Evolutionary conservation across 2,797 vertebrate genomes (phyloP).

Genomic region (Periophthalmus magnuspinnatus): DNA sequence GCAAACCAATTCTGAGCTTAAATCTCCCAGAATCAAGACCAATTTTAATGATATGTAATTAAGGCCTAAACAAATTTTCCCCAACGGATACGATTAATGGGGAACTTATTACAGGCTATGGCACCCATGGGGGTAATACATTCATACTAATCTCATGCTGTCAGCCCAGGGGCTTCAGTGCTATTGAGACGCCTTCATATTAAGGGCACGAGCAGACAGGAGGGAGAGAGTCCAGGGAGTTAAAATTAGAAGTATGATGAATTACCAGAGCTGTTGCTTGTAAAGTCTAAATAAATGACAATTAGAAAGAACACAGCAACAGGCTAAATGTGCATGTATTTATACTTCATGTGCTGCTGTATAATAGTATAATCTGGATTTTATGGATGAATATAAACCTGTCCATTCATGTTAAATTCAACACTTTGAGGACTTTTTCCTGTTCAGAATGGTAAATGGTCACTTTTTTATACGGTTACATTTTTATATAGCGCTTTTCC

Average conservation of each 20-base stretch:
- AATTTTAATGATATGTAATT: constrained; percentile 84
- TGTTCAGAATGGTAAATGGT: no score
- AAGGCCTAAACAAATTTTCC: constrained; percentile 82
- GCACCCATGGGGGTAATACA: constrained; percentile 82
- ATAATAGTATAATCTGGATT: no score
- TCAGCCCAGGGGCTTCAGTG: constrained; percentile 77
- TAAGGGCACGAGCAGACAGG: constrained; percentile 73
- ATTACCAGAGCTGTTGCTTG: constrained; percentile 63
- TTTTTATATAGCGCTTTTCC: no score
- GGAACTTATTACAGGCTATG: constrained; percentile 81
- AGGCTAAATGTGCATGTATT: constrained; percentile 23
- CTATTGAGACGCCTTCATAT: constrained; percentile 79
- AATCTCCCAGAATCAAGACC: constrained; percentile 77
- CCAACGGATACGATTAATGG: constrained; percentile 81
- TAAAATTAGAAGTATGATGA: constrained; percentile 71
- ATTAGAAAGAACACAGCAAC: constrained; percentile 42
- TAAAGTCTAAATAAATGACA: constrained; percentile 65
- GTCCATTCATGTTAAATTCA: no score
- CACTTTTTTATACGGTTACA: no score
- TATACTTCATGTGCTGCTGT: no score
- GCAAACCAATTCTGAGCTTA: constrained; percentile 69
- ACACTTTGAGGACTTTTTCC: no score
- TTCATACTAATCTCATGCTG: constrained; percentile 83
- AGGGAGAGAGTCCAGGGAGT: constrained; percentile 69
- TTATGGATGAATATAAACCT: no score